Percentiles rank a stretch among this genome's conserved stretches.
These are phyloP conservation scores for Tetragonisca angustula DNA, from an alignment of 2,888 invertebrate species.

Conservation along the genomic window DNA sequence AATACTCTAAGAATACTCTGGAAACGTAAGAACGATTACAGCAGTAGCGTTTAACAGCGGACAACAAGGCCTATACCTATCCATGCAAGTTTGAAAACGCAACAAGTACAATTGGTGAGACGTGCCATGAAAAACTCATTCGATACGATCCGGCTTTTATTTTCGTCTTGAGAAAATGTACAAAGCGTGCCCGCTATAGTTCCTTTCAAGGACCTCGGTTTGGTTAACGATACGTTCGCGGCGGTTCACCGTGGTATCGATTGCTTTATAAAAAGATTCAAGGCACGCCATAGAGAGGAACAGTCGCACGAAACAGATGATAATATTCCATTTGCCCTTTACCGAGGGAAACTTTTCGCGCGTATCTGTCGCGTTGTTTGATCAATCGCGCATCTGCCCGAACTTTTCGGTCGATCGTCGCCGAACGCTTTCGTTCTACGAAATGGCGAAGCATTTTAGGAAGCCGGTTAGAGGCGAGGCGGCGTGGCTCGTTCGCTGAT, in stretches of 20 bases:
- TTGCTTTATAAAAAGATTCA: constrained; percentile 60
- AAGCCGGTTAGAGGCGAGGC: neutral
- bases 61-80: too few species aligned
- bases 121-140: neutral
- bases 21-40: too few species aligned
- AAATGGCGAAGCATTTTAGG: neutral
- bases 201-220: constrained; percentile 42
- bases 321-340: constrained; percentile 8
- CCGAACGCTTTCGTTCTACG: neutral
- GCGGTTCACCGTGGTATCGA: constrained; percentile 34
- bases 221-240: constrained; percentile 14
- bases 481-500: constrained; percentile 31
- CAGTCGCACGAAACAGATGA: constrained; percentile 30
- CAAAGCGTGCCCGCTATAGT: neutral
- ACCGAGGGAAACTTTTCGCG: neutral
- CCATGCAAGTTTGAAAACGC: neutral
- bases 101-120: constrained; percentile 18
- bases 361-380: constrained; percentile 4
- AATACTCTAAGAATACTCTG: neutral
- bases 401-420: neutral
- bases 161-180: neutral
- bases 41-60: too few species aligned
- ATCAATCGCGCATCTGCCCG: constrained; percentile 16
- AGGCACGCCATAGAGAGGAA: constrained; percentile 37
- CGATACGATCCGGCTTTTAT: neutral